Conservation (phyloP, 1,140 invertebrate genomes). For the Orchestia grillus region DNA sequence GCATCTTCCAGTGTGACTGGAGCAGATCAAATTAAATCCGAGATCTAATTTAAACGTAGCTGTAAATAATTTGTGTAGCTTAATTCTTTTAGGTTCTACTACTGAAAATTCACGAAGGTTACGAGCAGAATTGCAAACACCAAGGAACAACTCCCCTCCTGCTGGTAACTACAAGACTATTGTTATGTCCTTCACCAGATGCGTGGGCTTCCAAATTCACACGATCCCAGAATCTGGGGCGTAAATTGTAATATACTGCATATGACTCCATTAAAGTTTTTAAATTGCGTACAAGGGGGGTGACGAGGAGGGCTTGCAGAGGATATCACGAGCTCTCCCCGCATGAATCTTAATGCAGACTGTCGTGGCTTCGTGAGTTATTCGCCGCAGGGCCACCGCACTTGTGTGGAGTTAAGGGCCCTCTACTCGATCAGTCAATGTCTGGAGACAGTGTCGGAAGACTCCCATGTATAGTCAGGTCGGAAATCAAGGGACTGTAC, state of each 20-base stretch:
- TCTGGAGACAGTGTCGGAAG: no score
- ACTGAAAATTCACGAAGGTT: no score
- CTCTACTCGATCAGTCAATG: no score
- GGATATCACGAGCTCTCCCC: neutral
- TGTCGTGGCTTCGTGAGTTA: neutral
- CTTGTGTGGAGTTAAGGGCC: neutral
- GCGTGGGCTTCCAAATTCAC: neutral
- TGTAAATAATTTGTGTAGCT: no score
- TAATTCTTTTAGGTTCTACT: no score
- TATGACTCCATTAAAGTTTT: conserved; percentile 55
- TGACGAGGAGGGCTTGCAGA: neutral
- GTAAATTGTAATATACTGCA: conserved; percentile 51
- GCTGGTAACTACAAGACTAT: neutral
- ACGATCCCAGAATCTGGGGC: neutral
- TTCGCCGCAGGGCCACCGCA: neutral
- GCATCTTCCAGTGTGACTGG: neutral
- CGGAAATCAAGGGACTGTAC: no score
- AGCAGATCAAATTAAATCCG: neutral
- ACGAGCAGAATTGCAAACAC: no score
- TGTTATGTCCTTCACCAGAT: neutral
- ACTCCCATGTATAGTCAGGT: no score
- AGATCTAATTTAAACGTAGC: no score
- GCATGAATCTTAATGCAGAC: neutral
- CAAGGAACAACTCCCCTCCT: neutral
- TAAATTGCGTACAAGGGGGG: conserved; percentile 33